Evolutionary conservation across 2,113 vertebrate genomes (phyloP).

Genomic region (Eonycteris spelaea): DNA sequence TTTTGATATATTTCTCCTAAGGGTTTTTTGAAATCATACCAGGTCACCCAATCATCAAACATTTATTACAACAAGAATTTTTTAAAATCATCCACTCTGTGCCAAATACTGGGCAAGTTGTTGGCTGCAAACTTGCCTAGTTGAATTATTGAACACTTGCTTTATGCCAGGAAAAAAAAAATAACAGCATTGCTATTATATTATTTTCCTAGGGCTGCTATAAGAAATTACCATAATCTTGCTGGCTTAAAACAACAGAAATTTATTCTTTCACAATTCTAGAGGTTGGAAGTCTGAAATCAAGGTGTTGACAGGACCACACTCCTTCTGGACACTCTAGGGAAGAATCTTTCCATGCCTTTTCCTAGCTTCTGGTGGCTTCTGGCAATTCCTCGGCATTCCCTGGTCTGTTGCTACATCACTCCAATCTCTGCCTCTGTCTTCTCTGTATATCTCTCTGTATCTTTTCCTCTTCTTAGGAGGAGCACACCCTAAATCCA

Average conservation of each 20-base stretch:
- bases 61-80: conserved; percentile 48
- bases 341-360: neutral
- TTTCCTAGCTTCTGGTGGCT: neutral
- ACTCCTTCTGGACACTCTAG: neutral
- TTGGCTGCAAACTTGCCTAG: conserved; percentile 30
- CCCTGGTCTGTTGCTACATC: neutral
- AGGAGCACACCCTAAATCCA: neutral
- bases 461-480: neutral
- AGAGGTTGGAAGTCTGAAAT: neutral
- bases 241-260: neutral
- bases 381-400: neutral
- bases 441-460: neutral
- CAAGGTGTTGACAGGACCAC: neutral
- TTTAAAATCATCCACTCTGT: neutral
- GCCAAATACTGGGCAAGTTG: neutral
- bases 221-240: neutral
- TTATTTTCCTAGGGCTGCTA: neutral
- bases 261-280: neutral
- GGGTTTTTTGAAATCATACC: conserved; percentile 29
- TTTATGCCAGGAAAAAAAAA: neutral
- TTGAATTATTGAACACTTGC: conserved; percentile 17
- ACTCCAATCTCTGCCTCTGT: neutral
- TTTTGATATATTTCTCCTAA: conserved; percentile 51
- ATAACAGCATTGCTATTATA: neutral
- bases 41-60: conserved; percentile 31